phyloP scores from a whole-genome alignment of 1,140 invertebrate species.

The Sarcophaga bullata region DNA sequence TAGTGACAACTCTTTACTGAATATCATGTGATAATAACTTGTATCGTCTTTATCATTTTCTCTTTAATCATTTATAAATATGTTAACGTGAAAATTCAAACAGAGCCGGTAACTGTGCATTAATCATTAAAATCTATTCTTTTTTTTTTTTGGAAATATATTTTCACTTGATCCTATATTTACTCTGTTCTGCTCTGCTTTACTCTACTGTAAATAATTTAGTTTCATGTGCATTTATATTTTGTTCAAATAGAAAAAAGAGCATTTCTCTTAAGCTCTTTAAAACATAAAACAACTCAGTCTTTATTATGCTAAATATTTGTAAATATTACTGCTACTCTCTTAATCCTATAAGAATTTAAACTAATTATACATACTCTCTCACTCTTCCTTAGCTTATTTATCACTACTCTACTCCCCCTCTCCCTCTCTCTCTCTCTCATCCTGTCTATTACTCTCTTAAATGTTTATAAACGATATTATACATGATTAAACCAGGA shows the following conservation, averaged over 20 bases:
- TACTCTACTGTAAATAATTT: not conserved
- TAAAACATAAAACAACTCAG: constrained; percentile 15
- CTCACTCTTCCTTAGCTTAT: not conserved
- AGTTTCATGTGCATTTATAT: constrained; percentile 33
- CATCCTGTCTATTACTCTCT: constrained; percentile 42
- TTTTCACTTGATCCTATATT: constrained; percentile 15
- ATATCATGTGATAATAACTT: not conserved
- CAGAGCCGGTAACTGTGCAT: constrained; percentile 55
- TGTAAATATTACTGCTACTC: not conserved
- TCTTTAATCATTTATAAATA: too few relatives aligned
- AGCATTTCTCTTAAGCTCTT: constrained; percentile 21
- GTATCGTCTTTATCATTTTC: too few relatives aligned
- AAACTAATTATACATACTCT: not conserved
- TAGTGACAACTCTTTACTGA: not conserved
- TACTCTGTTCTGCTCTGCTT: not conserved
- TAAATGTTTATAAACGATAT: constrained; percentile 8
- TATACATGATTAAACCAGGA: too few relatives aligned
- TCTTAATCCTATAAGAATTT: not conserved
- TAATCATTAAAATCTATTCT: constrained; percentile 43
- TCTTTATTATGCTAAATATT: not conserved
- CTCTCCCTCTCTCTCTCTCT: constrained; percentile 8
- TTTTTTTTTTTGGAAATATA: not conserved
- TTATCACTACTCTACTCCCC: not conserved
- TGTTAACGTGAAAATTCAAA: constrained; percentile 33
- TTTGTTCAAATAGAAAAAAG: constrained; percentile 24